phyloP scores from a whole-genome alignment of 2,888 invertebrate species.

The Pachymerium ferrugineum region DNA sequence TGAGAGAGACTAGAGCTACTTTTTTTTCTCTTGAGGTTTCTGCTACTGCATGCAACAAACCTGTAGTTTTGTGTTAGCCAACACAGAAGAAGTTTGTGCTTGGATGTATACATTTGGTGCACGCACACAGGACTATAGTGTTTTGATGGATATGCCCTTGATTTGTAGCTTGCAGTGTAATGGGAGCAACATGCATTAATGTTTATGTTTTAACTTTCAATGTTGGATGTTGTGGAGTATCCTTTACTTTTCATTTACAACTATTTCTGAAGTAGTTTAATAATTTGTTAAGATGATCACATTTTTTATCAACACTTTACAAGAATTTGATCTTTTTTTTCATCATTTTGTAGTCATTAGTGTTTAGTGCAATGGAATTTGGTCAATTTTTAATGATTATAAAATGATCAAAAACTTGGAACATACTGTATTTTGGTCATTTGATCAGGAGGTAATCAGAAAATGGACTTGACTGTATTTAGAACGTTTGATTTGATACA shows the following conservation, averaged over 20 bases:
- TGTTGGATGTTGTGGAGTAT: background rate
- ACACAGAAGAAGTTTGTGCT: background rate
- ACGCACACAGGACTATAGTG: background rate
- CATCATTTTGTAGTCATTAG: background rate
- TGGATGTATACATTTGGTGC: background rate
- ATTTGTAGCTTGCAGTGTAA: background rate
- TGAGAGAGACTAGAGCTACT: background rate
- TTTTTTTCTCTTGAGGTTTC: background rate
- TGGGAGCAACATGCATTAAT: conserved; percentile 10
- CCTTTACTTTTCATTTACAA: background rate
- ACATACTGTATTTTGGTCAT: too few relatives aligned
- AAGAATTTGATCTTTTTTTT: too few relatives aligned
- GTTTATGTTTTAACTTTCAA: conserved; percentile 11
- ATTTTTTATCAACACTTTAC: too few relatives aligned
- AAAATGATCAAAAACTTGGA: background rate
- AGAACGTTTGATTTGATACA: too few relatives aligned
- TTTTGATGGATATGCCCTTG: conserved; percentile 21
- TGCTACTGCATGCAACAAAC: background rate
- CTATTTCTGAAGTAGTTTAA: too few relatives aligned
- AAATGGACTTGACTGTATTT: too few relatives aligned
- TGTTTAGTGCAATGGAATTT: background rate
- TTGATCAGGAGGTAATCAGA: too few relatives aligned
- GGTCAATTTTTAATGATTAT: background rate
- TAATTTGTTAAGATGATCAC: too few relatives aligned
- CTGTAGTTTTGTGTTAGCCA: background rate